Percentiles rank a stretch among this genome's conserved stretches.
These are phyloP conservation scores for Cercocebus atys DNA, from an alignment of 2,113 vertebrate species.

Conservation along the genomic window DNA sequence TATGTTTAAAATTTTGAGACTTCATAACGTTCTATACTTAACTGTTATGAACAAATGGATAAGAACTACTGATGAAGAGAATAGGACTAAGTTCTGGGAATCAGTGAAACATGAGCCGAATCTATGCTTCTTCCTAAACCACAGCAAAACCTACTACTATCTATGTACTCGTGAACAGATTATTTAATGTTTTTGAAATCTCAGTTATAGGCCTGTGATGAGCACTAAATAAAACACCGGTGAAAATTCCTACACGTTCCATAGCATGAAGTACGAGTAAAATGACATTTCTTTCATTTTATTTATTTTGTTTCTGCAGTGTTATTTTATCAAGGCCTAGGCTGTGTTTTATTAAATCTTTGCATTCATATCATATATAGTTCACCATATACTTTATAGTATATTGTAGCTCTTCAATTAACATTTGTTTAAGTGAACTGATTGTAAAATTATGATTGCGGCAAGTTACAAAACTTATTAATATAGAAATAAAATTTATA, in stretches of 20 bases:
- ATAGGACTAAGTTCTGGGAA: neutral
- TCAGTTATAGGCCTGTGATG: neutral
- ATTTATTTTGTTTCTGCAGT: neutral
- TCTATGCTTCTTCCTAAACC: neutral
- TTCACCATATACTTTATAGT: neutral
- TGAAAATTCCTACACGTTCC: neutral
- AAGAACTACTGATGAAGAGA: neutral
- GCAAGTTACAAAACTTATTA: neutral
- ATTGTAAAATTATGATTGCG: neutral
- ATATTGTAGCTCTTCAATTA: neutral
- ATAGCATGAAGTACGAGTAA: neutral
- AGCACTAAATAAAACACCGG: neutral
- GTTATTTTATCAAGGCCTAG: neutral
- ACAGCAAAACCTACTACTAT: neutral
- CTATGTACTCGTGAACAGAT: neutral
- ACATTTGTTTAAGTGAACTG: neutral
- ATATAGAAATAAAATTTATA: neutral
- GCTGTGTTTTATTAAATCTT: neutral
- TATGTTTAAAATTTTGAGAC: neutral
- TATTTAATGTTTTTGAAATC: neutral
- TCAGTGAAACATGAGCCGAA: neutral
- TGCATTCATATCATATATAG: neutral
- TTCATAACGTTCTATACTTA: neutral
- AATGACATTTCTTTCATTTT: neutral
- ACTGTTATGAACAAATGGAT: neutral